Conservation (phyloP, 2,113 vertebrate genomes). For the Bufo bufo region DNA sequence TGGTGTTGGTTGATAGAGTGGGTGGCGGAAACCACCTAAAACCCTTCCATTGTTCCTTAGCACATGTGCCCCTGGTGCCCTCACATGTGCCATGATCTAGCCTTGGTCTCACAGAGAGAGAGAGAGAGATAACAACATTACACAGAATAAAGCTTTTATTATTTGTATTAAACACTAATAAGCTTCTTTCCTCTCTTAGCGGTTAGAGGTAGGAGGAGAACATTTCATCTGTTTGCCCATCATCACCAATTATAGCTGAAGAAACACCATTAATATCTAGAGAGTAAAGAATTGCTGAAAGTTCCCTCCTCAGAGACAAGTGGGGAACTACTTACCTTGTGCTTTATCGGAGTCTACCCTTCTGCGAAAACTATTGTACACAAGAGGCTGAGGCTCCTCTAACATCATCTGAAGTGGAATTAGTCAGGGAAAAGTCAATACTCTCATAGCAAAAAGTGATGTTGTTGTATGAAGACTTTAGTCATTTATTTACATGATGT, state of each 20-base stretch:
- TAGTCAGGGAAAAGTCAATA: constrained; percentile 46
- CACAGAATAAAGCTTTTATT: not conserved
- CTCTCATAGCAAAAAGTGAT: constrained; percentile 10
- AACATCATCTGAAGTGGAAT: constrained; percentile 40
- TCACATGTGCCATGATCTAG: no score
- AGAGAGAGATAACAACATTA: no score
- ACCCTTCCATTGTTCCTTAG: no score
- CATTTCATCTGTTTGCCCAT: not conserved
- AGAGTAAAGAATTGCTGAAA: constrained; percentile 1
- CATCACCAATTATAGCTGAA: not conserved
- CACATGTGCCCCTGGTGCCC: no score
- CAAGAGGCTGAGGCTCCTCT: constrained; percentile 4
- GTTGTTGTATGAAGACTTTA: constrained; percentile 5
- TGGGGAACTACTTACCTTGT: constrained; percentile 15
- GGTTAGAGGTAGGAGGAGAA: not conserved
- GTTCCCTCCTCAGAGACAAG: not conserved
- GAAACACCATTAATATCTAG: not conserved
- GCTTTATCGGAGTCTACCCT: not conserved
- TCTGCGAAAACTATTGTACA: constrained; percentile 22
- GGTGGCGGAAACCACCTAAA: no score
- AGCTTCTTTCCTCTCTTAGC: not conserved
- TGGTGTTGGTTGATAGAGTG: no score
- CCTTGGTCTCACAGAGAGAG: not conserved
- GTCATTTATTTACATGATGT: constrained; percentile 10
- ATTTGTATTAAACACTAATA: not conserved